Evolutionary conservation across 2,888 invertebrate species (phyloP).

Genomic region (Alcis repandata): DNA sequence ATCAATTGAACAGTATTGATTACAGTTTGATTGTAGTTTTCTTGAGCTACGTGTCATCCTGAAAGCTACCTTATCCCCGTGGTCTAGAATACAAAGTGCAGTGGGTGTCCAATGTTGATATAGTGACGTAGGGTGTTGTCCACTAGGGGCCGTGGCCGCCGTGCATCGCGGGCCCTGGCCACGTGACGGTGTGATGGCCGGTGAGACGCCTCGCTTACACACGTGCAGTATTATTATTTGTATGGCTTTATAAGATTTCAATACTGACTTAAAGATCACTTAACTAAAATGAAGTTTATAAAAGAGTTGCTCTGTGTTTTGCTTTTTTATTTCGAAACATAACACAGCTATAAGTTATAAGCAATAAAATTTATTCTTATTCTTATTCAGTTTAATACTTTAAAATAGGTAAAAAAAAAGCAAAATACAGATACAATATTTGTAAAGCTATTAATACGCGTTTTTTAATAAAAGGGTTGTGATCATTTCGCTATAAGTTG

Average conservation of each 20-base stretch:
- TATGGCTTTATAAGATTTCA: conserved; percentile 44
- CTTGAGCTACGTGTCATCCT: not conserved
- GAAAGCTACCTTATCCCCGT: not conserved
- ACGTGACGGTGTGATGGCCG: conserved; percentile 85
- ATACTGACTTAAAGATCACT: conserved; percentile 19
- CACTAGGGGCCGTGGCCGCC: conserved; percentile 79
- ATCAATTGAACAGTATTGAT: too few species aligned
- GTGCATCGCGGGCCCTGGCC: conserved; percentile 75
- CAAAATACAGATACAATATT: too few species aligned
- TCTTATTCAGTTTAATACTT: too few species aligned
- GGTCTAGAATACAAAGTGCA: conserved; percentile 42
- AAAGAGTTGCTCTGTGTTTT: too few species aligned
- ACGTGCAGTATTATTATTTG: conserved; percentile 37
- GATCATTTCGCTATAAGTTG: too few species aligned
- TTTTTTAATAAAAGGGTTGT: too few species aligned
- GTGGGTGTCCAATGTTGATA: conserved; percentile 29
- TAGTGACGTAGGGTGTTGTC: conserved; percentile 69
- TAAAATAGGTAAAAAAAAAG: too few species aligned
- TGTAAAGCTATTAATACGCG: too few species aligned
- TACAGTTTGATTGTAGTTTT: not conserved
- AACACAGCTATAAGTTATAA: too few species aligned
- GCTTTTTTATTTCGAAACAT: too few species aligned
- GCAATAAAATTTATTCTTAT: too few species aligned
- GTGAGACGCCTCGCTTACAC: conserved; percentile 71
- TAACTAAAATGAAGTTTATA: too few species aligned